Evolutionary conservation across 2,888 invertebrate species (phyloP).

Genomic region (Dyspetes luteomarginatus): DNA sequence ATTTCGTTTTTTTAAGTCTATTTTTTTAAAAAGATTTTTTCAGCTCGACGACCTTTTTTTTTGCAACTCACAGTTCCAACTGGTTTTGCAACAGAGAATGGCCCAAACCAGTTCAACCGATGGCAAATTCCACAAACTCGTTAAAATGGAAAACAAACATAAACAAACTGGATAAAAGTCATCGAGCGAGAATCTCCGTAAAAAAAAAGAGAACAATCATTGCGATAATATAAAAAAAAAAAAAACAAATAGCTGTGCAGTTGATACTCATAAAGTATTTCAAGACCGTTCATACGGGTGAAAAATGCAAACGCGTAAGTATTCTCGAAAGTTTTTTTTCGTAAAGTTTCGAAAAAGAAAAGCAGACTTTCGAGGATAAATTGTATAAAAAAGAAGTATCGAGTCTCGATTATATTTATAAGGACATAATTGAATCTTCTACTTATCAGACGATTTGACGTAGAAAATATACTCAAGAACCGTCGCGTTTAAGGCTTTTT

Average conservation of each 20-base stretch:
- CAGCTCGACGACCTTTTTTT: not conserved
- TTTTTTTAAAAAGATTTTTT: not conserved
- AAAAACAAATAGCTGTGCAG: not conserved
- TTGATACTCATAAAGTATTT: not conserved
- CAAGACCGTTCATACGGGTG: not conserved
- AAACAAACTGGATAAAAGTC: not conserved
- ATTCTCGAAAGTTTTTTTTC: not conserved
- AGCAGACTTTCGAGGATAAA: not conserved
- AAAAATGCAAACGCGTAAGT: not conserved
- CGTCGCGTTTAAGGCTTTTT: not conserved
- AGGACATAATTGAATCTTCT: not conserved
- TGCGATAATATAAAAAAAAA: not conserved
- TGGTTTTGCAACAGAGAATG: no score
- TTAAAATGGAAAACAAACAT: not conserved
- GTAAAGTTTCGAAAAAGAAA: not conserved
- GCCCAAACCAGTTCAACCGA: not conserved
- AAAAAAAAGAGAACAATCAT: not conserved
- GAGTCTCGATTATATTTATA: not conserved
- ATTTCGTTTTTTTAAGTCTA: no score
- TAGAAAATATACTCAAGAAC: not conserved
- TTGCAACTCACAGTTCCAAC: not conserved
- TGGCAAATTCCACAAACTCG: not conserved
- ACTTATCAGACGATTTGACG: not conserved
- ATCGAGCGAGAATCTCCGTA: not conserved
- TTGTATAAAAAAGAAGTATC: not conserved